Base-by-base conservation (phyloP, 2,113 vertebrate genomes). In the Cervus canadensis region DNA sequence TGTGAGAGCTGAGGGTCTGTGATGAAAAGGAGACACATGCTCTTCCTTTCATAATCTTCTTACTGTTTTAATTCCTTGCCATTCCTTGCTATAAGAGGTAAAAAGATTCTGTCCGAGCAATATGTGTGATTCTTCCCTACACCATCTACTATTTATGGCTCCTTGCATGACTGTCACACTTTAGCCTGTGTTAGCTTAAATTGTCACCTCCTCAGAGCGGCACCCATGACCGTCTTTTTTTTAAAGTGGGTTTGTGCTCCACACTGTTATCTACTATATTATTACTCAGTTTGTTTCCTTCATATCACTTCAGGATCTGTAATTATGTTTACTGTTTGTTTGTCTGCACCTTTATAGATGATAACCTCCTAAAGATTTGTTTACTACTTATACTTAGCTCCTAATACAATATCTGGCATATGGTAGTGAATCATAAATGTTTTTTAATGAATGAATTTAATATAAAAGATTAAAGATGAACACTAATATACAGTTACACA, bases 211-310 rank as follows among this genome's bases (percentile, higher is more conserved):
- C 28, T 64, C 56, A 83, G 54, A 93, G 57, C 54, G 7, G 33
- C 30, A 62, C 56, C 79, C 57, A 88, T 91, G 36, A 82, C 87
- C 21, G 15, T 91, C 64, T 95, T 96, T 97, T 96, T 97, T 97
- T 96, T 21, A 71, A 89, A 95, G 30, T 62, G n/a, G 7, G 60
- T 43, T 52, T 93, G 43, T 89, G 57, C 4, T 95, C 57, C 36
- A 62, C 14, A 50, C 30, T 64, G 0, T 57, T 84, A 59, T 36
- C 97, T 76, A 28, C 64, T 79, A 28, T 85, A 50, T 25, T 84
- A 48, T 64, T 82, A n/a, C 19, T 57, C 17, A 91, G 25, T 88
- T 93, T 11, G 76, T 91, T 95, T 88, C 23, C n/a, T 92, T 88
- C 60, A 23, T 89, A 33, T 82, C 43, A 76, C 25, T 87, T 96